phyloP scores from a whole-genome alignment of 2,888 invertebrate species.

The Agapetus fuscipes region DNA sequence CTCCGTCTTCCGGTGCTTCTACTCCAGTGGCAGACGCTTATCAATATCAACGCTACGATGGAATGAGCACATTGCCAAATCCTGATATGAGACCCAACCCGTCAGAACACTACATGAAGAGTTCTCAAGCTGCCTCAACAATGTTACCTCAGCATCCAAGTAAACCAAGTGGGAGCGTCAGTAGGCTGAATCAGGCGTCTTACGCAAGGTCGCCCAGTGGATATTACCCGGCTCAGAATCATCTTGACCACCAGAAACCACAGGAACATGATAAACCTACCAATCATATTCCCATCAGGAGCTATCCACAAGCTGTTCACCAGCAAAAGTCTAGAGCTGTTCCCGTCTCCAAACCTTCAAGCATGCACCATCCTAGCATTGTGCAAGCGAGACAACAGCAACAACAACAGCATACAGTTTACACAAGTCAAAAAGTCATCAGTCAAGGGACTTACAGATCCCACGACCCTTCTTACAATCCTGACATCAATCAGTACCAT shows the following conservation, averaged over 20 bases:
- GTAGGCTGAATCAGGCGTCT: conserved; percentile 3
- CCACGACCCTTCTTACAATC: background rate
- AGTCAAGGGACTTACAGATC: conserved; percentile 12
- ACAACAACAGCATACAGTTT: conserved; percentile 13
- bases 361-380: background rate
- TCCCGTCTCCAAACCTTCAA: conserved; percentile 6
- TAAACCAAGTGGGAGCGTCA: conserved; percentile 18
- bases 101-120: conserved; percentile 6
- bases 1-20: background rate
- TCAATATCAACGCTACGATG: conserved; percentile 10
- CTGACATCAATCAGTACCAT: conserved; percentile 13
- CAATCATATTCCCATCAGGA: conserved; percentile 18
- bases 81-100: conserved; percentile 11
- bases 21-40: conserved; percentile 5
- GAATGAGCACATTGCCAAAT: conserved; percentile 1
- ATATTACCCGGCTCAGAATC: conserved; percentile 14
- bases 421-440: conserved; percentile 13
- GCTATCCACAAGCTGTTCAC: conserved; percentile 23
- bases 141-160: conserved; percentile 1
- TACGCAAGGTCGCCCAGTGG: conserved; percentile 6
- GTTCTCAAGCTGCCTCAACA: conserved; percentile 1
- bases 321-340: conserved; percentile 22
- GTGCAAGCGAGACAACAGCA: conserved; percentile 7
- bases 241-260: conserved; percentile 4
- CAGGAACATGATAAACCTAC: conserved; percentile 20